Evolutionary conservation across 2,113 vertebrate species (phyloP), one percentile per base, ranked within the genome.

Genomic region (Strix uralensis): DNA sequence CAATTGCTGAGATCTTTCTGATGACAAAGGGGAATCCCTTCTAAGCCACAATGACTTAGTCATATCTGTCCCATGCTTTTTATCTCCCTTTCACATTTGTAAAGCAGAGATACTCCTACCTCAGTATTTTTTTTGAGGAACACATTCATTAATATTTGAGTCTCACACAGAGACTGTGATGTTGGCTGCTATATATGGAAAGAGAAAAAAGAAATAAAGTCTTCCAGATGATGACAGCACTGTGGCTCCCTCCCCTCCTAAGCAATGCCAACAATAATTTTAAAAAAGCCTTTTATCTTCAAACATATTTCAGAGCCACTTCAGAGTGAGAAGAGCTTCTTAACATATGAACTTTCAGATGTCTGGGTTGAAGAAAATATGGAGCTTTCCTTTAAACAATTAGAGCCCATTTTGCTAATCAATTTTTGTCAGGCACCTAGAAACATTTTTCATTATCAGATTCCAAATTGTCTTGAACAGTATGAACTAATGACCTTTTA

Each of bases 271-370:
- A 88, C 69, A 58, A 15, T 80, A 88, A 89, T 96, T 91, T 80
- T 49, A 38, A 86, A 92, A 89, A 67, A 95, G 61, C 61, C 44
- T 95, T 94, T 95, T 91, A 91, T 88, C 97, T 96, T 96, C 59
- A 88, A 91, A 80, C 29, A 9, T 87, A 62, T 94, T 84, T 92
- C 82, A 49, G 42, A 62, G 63, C 7, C 34, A 27, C 70, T 95
- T 80, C n/a, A 54, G 16, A 81, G 65, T 81, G 77, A 78, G 77
- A 55, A 92, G 62, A 36, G 59, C 67, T 52, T 81, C 91, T 91
- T 94, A 88, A 92, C 91, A 81, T 13, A 67, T 21, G 66, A 94
- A 88, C 94, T 85, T 61, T 90, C 36, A 6, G 51, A 80, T 27
- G 62, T 59, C 91, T 89, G 63, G 17, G 25, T 46, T 59, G 70